These are phyloP conservation scores for Drosophila paranaensis DNA, from an alignment of 2,888 invertebrate species.

Conservation along the genomic window DNA sequence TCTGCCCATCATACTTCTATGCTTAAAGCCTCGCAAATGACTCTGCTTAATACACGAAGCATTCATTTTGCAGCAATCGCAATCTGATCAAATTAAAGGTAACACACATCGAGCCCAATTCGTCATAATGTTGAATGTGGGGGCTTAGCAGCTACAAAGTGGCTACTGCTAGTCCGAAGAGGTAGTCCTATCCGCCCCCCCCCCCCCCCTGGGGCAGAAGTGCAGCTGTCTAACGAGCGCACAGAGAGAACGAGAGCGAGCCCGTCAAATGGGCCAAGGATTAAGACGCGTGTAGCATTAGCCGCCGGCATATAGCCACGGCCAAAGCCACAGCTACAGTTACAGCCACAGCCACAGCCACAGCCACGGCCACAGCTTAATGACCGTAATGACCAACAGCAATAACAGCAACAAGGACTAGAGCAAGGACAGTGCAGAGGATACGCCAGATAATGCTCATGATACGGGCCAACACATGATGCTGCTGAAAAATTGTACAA, in stretches of 20 bases:
- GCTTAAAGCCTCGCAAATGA: not conserved
- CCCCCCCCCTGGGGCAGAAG: constrained; percentile 13
- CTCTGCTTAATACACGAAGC: constrained; percentile 5
- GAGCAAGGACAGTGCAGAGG: constrained; percentile 36
- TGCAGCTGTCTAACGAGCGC: constrained; percentile 51
- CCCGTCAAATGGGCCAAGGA: constrained; percentile 63
- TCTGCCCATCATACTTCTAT: not conserved
- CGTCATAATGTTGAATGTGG: constrained; percentile 60
- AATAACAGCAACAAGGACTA: constrained; percentile 40
- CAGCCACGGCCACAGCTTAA: constrained; percentile 66
- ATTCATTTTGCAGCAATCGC: constrained; percentile 47
- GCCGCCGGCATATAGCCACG: constrained; percentile 49
- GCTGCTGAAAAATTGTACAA: constrained; percentile 80
- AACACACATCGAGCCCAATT: constrained; percentile 47
- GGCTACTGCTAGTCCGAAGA: constrained; percentile 26
- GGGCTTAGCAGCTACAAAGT: constrained; percentile 54
- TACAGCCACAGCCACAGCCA: constrained; percentile 46
- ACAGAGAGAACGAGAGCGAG: constrained; percentile 6
- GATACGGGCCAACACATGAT: constrained; percentile 73
- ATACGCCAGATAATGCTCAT: constrained; percentile 54
- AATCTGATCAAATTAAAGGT: constrained; percentile 75
- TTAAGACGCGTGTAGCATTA: constrained; percentile 62
- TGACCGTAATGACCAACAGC: constrained; percentile 77
- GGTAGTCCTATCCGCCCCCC: not conserved
- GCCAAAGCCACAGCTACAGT: constrained; percentile 11